These are phyloP conservation scores for Macropis europaea DNA, from an alignment of 2,888 invertebrate genomes.

Conservation along the genomic window DNA sequence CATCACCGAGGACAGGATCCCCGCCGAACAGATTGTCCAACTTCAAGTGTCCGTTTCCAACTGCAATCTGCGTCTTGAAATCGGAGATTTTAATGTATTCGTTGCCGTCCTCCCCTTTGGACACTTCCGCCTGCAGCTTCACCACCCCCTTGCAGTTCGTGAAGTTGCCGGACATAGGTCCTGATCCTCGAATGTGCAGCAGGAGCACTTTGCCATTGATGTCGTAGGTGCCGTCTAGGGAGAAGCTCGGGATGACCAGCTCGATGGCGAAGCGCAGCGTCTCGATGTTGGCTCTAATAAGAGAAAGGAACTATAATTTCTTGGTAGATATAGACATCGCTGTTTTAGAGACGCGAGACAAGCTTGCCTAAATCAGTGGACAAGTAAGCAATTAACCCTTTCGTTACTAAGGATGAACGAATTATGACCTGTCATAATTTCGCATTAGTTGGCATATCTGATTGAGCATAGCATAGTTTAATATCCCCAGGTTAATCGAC, in stretches of 20 bases:
- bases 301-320: slow-evolving; percentile 13
- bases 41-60: slow-evolving; percentile 83
- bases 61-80: slow-evolving; percentile 80
- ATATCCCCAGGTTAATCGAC: too few species aligned
- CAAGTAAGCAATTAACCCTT: too few species aligned
- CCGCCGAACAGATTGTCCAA: slow-evolving; percentile 86
- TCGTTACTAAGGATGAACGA: too few species aligned
- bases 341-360: too few species aligned
- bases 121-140: slow-evolving; percentile 76
- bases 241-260: slow-evolving; percentile 82
- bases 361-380: too few species aligned
- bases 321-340: too few species aligned
- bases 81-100: slow-evolving; percentile 82
- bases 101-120: slow-evolving; percentile 78
- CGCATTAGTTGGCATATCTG: too few species aligned
- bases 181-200: slow-evolving; percentile 83
- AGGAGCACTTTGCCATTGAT: slow-evolving; percentile 82
- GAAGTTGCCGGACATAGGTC: slow-evolving; percentile 83
- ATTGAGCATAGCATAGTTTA: too few species aligned
- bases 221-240: slow-evolving; percentile 83
- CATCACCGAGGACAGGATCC: slow-evolving; percentile 83
- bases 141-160: slow-evolving; percentile 82
- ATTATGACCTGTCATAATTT: too few species aligned
- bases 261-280: slow-evolving; percentile 80
- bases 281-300: slow-evolving; percentile 81